Base-by-base conservation (phyloP, 2,113 vertebrate species). In the Reinhardtius hippoglossoides region DNA sequence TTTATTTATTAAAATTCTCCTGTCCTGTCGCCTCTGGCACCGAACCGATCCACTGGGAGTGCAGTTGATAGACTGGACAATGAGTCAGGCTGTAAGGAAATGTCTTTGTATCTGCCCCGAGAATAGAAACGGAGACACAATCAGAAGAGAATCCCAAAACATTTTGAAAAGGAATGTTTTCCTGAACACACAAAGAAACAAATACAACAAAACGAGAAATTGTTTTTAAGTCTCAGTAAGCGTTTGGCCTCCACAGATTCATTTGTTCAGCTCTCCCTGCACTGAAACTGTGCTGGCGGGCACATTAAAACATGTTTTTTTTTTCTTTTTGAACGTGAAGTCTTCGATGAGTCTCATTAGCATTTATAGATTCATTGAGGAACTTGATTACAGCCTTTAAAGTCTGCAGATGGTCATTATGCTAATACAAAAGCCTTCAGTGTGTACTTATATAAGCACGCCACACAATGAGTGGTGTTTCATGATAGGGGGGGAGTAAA, bases 331-430 rank as follows among this genome's bases (percentile, higher is more conserved):
- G 18, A 68, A 65, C 24, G n/a, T 4, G 1, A 48, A 52, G 55
- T 24, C 42, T 78, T 76, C 54, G n/a, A n/a, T 77, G 55, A 81
- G 72, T 69, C 63, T 75, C 83, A 88, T 87, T 76, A 82, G 73
- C 73, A 76, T 87, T 83, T 84, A 82, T 71, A 74, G 72, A 89
- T 82, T 86, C 71, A 86, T 75, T 76, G 66, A 75, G 80, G 70
- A 79, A 69, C 81, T 81, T 79, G 81, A 84, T 84, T 87, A 78
- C 61, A 80, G 80, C 75, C 82, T 83, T 87, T 77, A 88, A 81
- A 84, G 61, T 80, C 73, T 76, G 37, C 83, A 83, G 80, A 74
- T 78, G 81, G 84, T 79, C 82, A 76, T 87, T 81, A 83, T 81
- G 81, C 78, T 84, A 79, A 88, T 82, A 79, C 58, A n/a, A 52